These are phyloP conservation scores for Cynopterus brachyotis DNA, from an alignment of 2,113 vertebrate genomes.

Conservation along the genomic window DNA sequence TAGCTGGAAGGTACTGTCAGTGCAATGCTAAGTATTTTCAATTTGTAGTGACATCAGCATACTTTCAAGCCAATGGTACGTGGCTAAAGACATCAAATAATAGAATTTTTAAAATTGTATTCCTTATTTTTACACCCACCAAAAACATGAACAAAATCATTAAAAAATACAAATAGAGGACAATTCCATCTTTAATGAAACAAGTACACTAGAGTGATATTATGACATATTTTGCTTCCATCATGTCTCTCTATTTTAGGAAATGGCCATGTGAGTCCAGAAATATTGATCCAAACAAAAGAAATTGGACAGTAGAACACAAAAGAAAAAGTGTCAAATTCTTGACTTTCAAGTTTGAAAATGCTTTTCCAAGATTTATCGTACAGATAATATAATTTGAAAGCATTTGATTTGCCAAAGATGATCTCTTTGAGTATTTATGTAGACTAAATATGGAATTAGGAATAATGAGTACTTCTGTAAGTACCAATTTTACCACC, in stretches of 20 bases:
- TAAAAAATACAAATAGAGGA: neutral
- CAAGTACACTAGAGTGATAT: neutral
- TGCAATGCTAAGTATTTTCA: conserved; percentile 30
- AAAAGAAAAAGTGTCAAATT: neutral
- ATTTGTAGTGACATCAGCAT: neutral
- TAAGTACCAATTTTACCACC: neutral
- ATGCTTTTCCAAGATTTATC: neutral
- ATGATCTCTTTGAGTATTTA: neutral
- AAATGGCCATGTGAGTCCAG: neutral
- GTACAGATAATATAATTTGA: neutral
- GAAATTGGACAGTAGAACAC: neutral
- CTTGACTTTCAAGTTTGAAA: neutral
- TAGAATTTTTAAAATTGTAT: neutral
- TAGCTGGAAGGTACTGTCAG: neutral
- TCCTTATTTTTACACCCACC: neutral
- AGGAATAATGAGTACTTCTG: neutral
- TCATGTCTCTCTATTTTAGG: neutral
- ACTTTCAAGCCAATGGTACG: neutral
- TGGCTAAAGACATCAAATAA: conserved; percentile 32
- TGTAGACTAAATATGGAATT: neutral
- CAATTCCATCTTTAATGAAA: conserved; percentile 26
- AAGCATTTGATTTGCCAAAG: neutral
- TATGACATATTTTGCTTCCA: conserved; percentile 11
- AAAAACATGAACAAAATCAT: conserved; percentile 11
- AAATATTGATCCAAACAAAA: neutral